A percentile compares a stretch with the other conserved stretches of the same genome.
These are phyloP conservation scores for Tetramorium parvispinum DNA, from an alignment of 1,140 invertebrate genomes.

Conservation along the genomic window DNA sequence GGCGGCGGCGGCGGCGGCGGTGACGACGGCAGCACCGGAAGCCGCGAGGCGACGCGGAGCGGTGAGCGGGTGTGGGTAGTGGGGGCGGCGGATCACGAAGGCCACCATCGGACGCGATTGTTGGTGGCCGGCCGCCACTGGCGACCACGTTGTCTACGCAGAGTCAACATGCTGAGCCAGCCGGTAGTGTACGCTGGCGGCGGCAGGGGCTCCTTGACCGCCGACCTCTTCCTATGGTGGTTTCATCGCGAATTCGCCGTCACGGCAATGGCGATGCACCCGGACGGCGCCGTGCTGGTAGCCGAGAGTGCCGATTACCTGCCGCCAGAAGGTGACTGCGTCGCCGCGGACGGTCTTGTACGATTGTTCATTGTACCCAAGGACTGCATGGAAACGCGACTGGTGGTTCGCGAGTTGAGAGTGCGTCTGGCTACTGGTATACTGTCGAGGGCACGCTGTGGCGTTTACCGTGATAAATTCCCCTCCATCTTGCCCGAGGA, in stretches of 20 bases:
- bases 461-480: constrained; percentile 39
- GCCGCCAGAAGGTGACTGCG: constrained; percentile 80
- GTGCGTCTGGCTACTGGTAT: constrained; percentile 82
- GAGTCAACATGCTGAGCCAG: constrained; percentile 87
- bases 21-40: background rate
- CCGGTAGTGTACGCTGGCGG: constrained; percentile 87
- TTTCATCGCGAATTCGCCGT: constrained; percentile 86
- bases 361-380: constrained; percentile 79
- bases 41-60: constrained; percentile 72
- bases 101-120: constrained; percentile 85
- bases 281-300: constrained; percentile 83
- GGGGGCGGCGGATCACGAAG: constrained; percentile 85
- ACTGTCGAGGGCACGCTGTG: constrained; percentile 76
- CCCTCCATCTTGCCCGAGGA: constrained; percentile 21
- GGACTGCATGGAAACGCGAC: constrained; percentile 77
- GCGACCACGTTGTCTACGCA: constrained; percentile 84
- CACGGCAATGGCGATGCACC: constrained; percentile 85
- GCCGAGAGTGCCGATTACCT: constrained; percentile 83
- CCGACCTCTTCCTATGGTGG: constrained; percentile 86
- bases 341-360: constrained; percentile 82
- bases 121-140: constrained; percentile 85
- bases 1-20: constrained; percentile 37
- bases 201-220: constrained; percentile 84
- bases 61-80: constrained; percentile 83
- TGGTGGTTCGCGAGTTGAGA: constrained; percentile 83